Conservation (phyloP, 2,797 vertebrate genomes). For the Ctenosaura bakeri region DNA sequence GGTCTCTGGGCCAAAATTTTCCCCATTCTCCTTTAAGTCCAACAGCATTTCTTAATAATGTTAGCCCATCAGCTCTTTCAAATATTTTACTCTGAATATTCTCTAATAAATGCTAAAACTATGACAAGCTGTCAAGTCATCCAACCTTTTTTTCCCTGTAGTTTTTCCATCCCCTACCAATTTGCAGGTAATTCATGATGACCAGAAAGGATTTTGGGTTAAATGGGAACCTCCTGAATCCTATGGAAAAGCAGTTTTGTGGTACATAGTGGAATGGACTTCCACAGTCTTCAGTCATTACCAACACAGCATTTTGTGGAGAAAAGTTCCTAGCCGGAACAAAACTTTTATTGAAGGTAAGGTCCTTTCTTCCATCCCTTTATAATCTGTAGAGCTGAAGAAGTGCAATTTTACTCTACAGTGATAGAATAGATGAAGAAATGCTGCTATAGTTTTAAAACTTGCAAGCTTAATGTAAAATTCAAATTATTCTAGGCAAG, state of each 20-base stretch:
- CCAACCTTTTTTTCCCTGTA: conserved; percentile 52
- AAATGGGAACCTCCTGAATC: conserved; percentile 20
- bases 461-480: background rate
- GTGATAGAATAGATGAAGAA: background rate
- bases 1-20: background rate
- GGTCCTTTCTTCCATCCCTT: background rate
- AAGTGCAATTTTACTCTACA: background rate
- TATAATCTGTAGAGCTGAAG: background rate
- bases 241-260: conserved; percentile 40
- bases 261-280: conserved; percentile 85
- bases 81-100: background rate
- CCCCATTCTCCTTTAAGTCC: background rate
- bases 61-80: background rate
- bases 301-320: conserved; percentile 76
- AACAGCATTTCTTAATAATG: background rate
- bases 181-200: conserved; percentile 41
- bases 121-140: background rate
- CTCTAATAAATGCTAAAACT: rapidly evolving
- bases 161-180: conserved; percentile 72
- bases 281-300: background rate
- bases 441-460: background rate
- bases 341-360: conserved; percentile 81
- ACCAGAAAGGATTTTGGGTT: conserved; percentile 69
- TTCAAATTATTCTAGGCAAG: background rate
- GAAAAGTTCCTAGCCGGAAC: conserved; percentile 64